Percentiles rank a stretch among this genome's conserved stretches.
These are phyloP conservation scores for Drosophila longiperda DNA, from an alignment of 2,888 invertebrate genomes.

Conservation along the genomic window DNA sequence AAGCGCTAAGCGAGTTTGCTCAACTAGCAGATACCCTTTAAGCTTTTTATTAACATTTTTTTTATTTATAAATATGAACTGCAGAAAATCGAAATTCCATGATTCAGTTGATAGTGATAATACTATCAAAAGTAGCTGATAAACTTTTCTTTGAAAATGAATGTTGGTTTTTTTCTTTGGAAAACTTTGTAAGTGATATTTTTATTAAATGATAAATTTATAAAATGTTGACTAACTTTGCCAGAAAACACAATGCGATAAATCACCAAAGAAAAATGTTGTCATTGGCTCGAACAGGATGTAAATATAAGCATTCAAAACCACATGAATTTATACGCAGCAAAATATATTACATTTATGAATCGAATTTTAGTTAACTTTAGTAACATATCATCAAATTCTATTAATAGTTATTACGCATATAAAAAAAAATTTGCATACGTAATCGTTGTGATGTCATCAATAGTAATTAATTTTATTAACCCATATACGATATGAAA, in stretches of 20 bases:
- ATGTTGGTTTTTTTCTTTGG: constrained; percentile 1
- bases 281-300: neutral
- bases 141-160: neutral
- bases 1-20: neutral
- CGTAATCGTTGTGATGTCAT: constrained; percentile 27
- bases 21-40: neutral
- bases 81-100: neutral
- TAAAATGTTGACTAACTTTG: neutral
- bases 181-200: neutral
- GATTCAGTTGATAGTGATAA: constrained; percentile 18
- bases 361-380: neutral
- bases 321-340: neutral
- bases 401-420: constrained; percentile 12
- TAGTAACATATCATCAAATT: neutral
- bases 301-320: neutral
- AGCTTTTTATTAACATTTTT: too few relatives aligned
- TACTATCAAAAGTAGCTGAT: neutral
- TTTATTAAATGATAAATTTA: neutral
- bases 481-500: constrained; percentile 14
- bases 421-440: constrained; percentile 13
- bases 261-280: neutral
- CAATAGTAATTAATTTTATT: constrained; percentile 15
- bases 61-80: too few relatives aligned
- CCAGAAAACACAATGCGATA: neutral
- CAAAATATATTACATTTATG: neutral